Evolutionary conservation across 2,113 vertebrate species (phyloP).

Genomic region (Campylorhamphus procurvoides): DNA sequence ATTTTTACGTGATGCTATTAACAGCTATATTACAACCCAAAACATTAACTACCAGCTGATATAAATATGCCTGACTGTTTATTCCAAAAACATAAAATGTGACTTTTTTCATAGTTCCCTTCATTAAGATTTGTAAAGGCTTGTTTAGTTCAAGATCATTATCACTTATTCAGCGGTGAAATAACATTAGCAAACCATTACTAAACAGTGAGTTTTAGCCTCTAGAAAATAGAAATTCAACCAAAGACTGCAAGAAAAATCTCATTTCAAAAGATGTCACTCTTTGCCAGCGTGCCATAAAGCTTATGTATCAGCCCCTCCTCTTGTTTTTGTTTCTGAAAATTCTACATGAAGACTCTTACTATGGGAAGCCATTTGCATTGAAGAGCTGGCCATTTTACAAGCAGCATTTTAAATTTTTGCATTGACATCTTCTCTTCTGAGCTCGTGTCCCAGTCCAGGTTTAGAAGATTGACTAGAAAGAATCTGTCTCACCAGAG

Average conservation of each 20-base stretch:
- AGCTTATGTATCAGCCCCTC: background rate
- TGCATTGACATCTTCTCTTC: background rate
- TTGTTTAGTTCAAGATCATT: background rate
- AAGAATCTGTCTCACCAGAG: background rate
- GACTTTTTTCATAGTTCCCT: background rate
- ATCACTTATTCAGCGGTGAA: background rate
- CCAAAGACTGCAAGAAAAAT: background rate
- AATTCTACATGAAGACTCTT: background rate
- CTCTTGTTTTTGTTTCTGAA: background rate
- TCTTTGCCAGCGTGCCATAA: background rate
- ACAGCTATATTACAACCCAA: background rate
- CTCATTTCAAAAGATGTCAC: background rate
- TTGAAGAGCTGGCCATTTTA: background rate
- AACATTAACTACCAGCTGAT: background rate
- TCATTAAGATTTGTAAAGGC: background rate
- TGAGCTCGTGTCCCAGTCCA: background rate
- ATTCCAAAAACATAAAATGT: background rate
- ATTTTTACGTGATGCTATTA: background rate
- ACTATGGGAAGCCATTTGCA: background rate
- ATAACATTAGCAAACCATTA: background rate
- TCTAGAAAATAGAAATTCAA: background rate
- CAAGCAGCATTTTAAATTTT: background rate
- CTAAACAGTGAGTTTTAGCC: background rate
- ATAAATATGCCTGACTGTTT: background rate
- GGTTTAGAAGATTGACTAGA: background rate